phyloP scores from a whole-genome alignment of 53 echinoderm and acorn worm genomes.

The Patiria pectinifera region DNA sequence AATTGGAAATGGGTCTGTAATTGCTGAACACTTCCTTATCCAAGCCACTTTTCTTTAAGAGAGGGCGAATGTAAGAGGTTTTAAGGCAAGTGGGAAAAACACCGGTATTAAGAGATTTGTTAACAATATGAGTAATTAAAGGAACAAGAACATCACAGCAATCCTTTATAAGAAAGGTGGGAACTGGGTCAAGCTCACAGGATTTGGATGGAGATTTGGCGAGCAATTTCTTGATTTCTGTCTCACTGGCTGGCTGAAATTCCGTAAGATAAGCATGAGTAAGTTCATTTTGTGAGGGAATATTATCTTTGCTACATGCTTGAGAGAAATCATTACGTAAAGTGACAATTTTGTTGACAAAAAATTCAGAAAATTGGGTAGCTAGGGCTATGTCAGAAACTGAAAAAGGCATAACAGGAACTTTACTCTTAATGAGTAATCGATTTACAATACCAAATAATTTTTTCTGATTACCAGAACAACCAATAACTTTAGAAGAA shows the following conservation, averaged over 20 bases:
- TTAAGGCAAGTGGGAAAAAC: background rate
- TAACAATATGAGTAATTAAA: background rate
- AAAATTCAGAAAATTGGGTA: background rate
- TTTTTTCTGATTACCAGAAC: slow-evolving; percentile 2
- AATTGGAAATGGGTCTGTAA: background rate
- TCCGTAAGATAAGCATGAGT: background rate
- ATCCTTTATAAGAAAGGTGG: too few relatives aligned
- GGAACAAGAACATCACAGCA: background rate
- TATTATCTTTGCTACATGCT: background rate
- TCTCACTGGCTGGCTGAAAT: background rate
- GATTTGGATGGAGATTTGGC: background rate
- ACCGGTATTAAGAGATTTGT: background rate
- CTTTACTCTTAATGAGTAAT: background rate
- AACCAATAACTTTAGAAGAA: background rate
- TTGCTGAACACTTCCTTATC: background rate
- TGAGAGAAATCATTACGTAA: background rate
- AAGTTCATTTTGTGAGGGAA: background rate
- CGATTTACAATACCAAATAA: background rate
- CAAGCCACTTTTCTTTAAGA: too few relatives aligned
- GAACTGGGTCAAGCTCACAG: background rate
- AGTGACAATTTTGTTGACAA: background rate
- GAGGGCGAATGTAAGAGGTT: background rate
- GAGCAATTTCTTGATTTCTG: background rate
- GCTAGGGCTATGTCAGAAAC: background rate
- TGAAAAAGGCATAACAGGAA: slow-evolving; percentile 1